Base-by-base conservation (phyloP, 2,797 vertebrate genomes). In the Hippoglossus hippoglossus region DNA sequence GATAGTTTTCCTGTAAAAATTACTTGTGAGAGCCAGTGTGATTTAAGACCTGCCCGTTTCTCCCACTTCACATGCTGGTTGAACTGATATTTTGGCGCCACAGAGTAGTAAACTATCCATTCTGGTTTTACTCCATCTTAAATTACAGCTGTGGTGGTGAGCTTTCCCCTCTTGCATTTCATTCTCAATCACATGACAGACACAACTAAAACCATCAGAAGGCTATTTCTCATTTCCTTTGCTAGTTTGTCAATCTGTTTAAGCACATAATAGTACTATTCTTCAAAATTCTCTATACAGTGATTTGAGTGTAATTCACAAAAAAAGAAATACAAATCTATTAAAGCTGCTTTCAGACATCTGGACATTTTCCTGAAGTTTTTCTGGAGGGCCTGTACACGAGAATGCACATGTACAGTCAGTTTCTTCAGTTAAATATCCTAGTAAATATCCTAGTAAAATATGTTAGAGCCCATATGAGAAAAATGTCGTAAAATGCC, bases 1-100 rank as follows among this genome's bases (percentile, higher is more conserved):
- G 73, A 58, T 63, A 64, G 62, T 62, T 74, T 63, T 44, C 54
- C 53, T 77, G 63, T 44, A 75, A 25, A 67, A 65, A 64, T 71
- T 62, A 36, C 70, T 55, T 55, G 3, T 67, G 52, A 70, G 55
- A 64, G 61, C 52, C 6, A 10, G 47, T 39, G 65, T 39, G 63
- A 49, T 63, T 52, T 13, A 76, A 69, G 54, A 60, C 64, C 63
- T 5, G 15, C 63, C 55, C 51, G 36, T 60, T 63, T 24, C 64
- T 39, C 51, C 67, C 28, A 19, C 65, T 73, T 36, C 56, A 59
- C 60, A 57, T 58, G 57, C 71, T 65, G 34, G 7, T 52, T 61
- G 15, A 68, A 63, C 51, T 67, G 15, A 66, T 64, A 49, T 36
- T 66, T 73, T 56, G 62, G 73, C 39, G 22, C 64, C 69, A 60